phyloP scores from a whole-genome alignment of 2,888 invertebrate genomes.

The Platycheirus albimanus region DNA sequence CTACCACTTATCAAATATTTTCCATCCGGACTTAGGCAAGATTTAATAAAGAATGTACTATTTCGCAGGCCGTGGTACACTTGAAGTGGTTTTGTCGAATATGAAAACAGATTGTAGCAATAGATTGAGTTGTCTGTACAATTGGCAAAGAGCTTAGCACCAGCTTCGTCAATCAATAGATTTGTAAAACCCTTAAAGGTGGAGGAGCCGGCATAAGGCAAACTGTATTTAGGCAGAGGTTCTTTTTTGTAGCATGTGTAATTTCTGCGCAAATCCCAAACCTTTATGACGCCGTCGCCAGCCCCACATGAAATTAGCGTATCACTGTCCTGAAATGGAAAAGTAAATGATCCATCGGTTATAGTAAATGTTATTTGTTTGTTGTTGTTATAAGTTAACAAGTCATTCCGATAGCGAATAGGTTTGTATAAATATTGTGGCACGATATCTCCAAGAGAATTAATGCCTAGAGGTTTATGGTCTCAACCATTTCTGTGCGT shows the following conservation, averaged over 20 bases:
- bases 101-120: conserved; percentile 90
- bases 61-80: conserved; percentile 89
- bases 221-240: conserved; percentile 88
- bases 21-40: conserved; percentile 91
- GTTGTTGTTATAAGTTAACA: too few relatives aligned
- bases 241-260: conserved; percentile 88
- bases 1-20: conserved; percentile 94
- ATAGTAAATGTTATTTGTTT: too few relatives aligned
- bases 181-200: conserved; percentile 90
- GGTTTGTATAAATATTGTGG: too few relatives aligned
- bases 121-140: conserved; percentile 94
- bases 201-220: conserved; percentile 89
- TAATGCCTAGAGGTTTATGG: too few relatives aligned
- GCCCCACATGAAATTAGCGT: conserved; percentile 93
- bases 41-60: conserved; percentile 92
- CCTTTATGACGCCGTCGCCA: conserved; percentile 92
- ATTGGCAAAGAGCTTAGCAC: conserved; percentile 90
- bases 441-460: too few relatives aligned
- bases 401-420: too few relatives aligned
- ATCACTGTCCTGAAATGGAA: conserved; percentile 85
- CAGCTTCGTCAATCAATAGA: conserved; percentile 88
- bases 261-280: conserved; percentile 93
- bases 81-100: conserved; percentile 86
- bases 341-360: background rate
- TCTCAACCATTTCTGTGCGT: too few relatives aligned